Evolutionary conservation across 53 echinoderm and acorn worm genomes (phyloP), one percentile per base, ranked within the genome.

Genomic region (Actinopyga echinites): DNA sequence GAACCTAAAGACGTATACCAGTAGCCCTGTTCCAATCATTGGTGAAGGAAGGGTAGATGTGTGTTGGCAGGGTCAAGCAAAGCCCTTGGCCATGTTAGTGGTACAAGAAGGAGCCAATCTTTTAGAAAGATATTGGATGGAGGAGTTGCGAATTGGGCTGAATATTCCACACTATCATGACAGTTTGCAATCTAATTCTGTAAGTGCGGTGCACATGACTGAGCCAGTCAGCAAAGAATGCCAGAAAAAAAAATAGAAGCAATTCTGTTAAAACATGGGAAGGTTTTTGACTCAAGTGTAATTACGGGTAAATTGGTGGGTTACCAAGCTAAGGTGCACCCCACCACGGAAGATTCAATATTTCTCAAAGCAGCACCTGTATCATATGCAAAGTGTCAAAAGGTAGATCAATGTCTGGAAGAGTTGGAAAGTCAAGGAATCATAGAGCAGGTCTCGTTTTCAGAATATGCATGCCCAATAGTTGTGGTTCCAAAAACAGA

Each of bases 401-500:
- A 85, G 57, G 56, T 92, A 20, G 88, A 85, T 19, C 57, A 64
- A 0, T 74, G 82, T 9, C 45, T 88, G 8, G 79, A 88, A 63
- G 68, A 78, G 2, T 57, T 92, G 65, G 31, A 31, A 74, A 42
- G 5, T 30, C 81, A 77, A 85, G 91, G 8, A 40, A 79, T 43
- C 17, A 80, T 81, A 57, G 79, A 83, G 30, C 82, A 83, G 5
- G 86, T 91, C 1, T 78, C 82, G 24, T 79, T 68, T 45, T 56
- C 91, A 0, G 84, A 91, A 13, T 85, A 78, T 49, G 93, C 93
- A 34, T 88, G 90, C 61, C 90, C 88, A 21, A 93, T 90, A 5
- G 79, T 93, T 24, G 85, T 52, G 1, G 90, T 87, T 4, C 45
- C 24, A 25, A 93, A 90, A 71, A 75, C 82, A 12, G 35, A 85